Evolutionary conservation across 2,113 vertebrate species (phyloP), one percentile per base, ranked within the genome.

Genomic region (Uria lomvia): DNA sequence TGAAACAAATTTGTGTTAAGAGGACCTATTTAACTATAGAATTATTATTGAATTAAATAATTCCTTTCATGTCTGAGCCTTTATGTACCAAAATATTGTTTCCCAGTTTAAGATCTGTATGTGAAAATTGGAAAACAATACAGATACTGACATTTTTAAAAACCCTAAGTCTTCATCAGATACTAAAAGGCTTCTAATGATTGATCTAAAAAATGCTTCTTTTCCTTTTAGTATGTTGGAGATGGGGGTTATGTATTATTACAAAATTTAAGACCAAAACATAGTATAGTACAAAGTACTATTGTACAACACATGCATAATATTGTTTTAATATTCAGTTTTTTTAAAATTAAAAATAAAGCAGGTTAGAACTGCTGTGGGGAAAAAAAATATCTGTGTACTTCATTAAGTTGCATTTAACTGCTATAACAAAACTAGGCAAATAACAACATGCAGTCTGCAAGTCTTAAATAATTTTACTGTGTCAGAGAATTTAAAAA

Each of bases 31-130:
- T 80, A 43, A 29, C 49, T 82, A 11, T 6, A 43, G 56, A 68
- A 76, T 80, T 90, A 43, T 67, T 82, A 74, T 58, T 72, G 79
- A 96, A 97, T 94, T 92, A 78, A 95, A 56, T 66, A 78, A 77
- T 70, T 76, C 50, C 55, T 80, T 20, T 89, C n/a, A 66, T 77
- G 26, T 82, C 59, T 83, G 76, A 95, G 59, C 81, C 92, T 91
- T 94, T 77, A 58, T 14, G 38, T 94, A 63, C 21, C 53, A 79
- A 86, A 96, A 91, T 88, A 40, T 8, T 72, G 10, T 71, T 93
- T 49, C 17, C 16, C 36, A 47, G 7, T 56, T 67, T 60, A 65
- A 70, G 70, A 77, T 67, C 56, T 38, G 16, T 65, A 49, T 92
- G 21, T 81, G 16, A 68, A 75, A 71, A 74, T 8, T 72, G 14